These are phyloP conservation scores for Avahi laniger DNA, from an alignment of 2,797 vertebrate genomes.

Conservation along the genomic window DNA sequence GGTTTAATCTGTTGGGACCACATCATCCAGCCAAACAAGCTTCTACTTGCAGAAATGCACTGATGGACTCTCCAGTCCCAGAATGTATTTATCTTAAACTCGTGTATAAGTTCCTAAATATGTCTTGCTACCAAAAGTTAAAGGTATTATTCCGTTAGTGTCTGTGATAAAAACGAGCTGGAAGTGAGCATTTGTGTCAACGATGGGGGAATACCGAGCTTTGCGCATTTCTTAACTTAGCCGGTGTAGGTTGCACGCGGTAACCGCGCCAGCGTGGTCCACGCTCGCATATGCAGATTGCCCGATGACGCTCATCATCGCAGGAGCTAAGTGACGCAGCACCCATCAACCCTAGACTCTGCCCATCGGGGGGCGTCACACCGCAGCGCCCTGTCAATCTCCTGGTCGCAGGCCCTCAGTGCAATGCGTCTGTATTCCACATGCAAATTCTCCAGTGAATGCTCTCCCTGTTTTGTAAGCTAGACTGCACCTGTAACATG, in stretches of 20 bases:
- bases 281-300: conserved; percentile 52
- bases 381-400: conserved; percentile 78
- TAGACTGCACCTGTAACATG: conserved; percentile 89
- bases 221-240: background rate
- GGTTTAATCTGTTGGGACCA: conserved; percentile 21
- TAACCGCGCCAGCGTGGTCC: background rate
- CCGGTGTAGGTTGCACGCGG: background rate
- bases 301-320: conserved; percentile 56
- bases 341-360: conserved; percentile 64
- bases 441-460: conserved; percentile 87
- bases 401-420: conserved; percentile 53
- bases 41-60: background rate
- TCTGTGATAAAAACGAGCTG: background rate
- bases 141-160: background rate
- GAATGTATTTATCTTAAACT: background rate
- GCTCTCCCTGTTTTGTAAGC: conserved; percentile 89
- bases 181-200: background rate
- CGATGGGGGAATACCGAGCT: background rate
- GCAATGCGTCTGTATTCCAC: conserved; percentile 82
- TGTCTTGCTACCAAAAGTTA: background rate
- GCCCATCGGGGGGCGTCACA: conserved; percentile 38
- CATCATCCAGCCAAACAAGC: conserved; percentile 2
- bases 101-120: background rate
- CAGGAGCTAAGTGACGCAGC: conserved; percentile 32
- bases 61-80: background rate